Evolutionary conservation across 2,888 invertebrate genomes (phyloP), one percentile per base, ranked within the genome.

Genomic region (Minunthozetes semirufus): DNA sequence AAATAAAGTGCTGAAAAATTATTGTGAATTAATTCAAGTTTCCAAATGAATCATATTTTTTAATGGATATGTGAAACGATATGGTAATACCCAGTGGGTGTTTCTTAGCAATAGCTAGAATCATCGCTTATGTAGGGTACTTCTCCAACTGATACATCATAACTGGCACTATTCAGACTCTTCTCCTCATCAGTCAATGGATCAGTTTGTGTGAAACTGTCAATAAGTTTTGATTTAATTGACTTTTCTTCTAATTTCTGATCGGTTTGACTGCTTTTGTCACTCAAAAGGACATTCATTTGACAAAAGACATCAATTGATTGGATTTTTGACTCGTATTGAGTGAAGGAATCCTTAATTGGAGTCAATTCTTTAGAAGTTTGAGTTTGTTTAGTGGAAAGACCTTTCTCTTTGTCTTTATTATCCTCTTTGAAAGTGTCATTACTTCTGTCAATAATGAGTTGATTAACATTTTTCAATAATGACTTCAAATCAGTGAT

Each of bases 191-290:
- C 61, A 9, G 61, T 61, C 15, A 9, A 15, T 5, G 61, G 19
- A 61, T 61, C 61, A 6, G 61, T 61, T 61, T 61, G 61, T 61
- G 61, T 61, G 8, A 61, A 53, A 8, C 53, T 6, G 17, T 53
- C 19, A 53, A 17, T 53, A 17, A 6, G 8, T 53, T 53, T n/a
- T 13, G 11, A 6, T 19, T n/a, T 53, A 13, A 17, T 53, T n/a
- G 6, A 8, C 6, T 13, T 13, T 5, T 53, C 53, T 53, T 53
- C n/a, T 13, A 13, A 11, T 42, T 6, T 42, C 5, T 19, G 6
- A 17, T 13, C 17, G 6, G 53, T 53, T 53, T 53, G 53, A 17
- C 6, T n/a, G 6, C 9, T 19, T 53, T 19, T 53, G 17, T 53
- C 53, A 53, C 53, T 19, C 53, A 19, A 6, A 11, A n/a, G 8